Evolutionary conservation across 2,113 vertebrate genomes (phyloP), one percentile per base, ranked within the genome.

Genomic region (Anguilla rostrata): DNA sequence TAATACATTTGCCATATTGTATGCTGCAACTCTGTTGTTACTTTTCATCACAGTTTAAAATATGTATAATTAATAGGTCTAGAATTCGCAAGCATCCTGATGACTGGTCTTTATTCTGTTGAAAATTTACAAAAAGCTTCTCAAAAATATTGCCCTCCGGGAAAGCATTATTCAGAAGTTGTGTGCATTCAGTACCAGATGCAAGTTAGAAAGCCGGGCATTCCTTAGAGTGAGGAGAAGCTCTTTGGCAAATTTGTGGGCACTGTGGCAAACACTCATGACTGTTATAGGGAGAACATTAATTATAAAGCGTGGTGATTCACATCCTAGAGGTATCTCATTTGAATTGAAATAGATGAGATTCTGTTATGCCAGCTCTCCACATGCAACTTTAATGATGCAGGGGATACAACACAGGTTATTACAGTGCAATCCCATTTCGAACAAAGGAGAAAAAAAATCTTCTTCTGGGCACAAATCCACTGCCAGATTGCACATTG

Each of bases 21-120:
- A 57, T 22, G 26, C n/a, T 81, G 20, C 41, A n/a, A 34, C 63
- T 79, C 22, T 78, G 63, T n/a, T 82, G 16, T 82, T 80, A 66
- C 85, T 56, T 82, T 29, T 66, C 40, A 82, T 86, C n/a, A 39
- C 56, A 71, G 40, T 75, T 75, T 83, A 56, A 15, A 83, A 83
- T 60, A 57, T 26, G 15, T 49, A 86, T 41, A 71, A 83, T 82
- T 53, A 82, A 49, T 49, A 71, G 39, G 57, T 22, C 29, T 39
- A 39, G 79, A 71, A 63, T 83, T 15, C 39, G 53, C 26, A 18
- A 34, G 46, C 9, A n/a, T 39, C 82, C 2, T n/a, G 53, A 29
- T 57, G 29, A 39, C 53, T 29, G n/a, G 39, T 63, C 26, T n/a
- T 71, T 46, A 29, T 34, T 29, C 5, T 29, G 34, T 12, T 11